phyloP scores from a whole-genome alignment of 2,113 vertebrate species.

The Crocuta crocuta region DNA sequence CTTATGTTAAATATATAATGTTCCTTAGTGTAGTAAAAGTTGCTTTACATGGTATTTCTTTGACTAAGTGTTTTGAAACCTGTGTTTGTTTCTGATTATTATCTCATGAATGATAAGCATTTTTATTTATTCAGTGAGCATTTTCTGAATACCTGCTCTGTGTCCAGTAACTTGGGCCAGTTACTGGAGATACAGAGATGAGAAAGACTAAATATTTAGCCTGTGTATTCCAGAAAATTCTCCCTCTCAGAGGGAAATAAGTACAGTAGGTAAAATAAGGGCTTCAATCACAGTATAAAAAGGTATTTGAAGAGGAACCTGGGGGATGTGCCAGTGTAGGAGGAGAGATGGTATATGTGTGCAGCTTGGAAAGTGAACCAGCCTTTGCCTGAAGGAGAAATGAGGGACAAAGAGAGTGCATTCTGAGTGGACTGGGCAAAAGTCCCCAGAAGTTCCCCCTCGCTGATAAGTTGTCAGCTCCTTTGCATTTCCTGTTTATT shows the following conservation, averaged over 20 bases:
- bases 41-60: not conserved
- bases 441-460: not conserved
- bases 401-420: not conserved
- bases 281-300: not conserved
- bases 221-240: not conserved
- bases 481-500: not conserved
- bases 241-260: not conserved
- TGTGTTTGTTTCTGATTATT: not conserved
- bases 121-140: not conserved
- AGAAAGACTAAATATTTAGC: not conserved
- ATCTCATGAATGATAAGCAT: not conserved
- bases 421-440: not conserved
- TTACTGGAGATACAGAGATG: not conserved
- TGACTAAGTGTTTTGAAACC: not conserved
- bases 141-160: not conserved
- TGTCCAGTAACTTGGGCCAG: not conserved
- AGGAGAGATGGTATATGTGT: not conserved
- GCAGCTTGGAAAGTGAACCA: not conserved
- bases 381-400: not conserved
- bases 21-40: not conserved
- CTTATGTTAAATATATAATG: not conserved
- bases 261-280: not conserved
- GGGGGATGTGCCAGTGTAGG: not conserved
- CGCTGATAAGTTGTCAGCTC: not conserved
- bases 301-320: not conserved